phyloP scores from a whole-genome alignment of 2,888 invertebrate species.

The Tetrapedia diversipes region DNA sequence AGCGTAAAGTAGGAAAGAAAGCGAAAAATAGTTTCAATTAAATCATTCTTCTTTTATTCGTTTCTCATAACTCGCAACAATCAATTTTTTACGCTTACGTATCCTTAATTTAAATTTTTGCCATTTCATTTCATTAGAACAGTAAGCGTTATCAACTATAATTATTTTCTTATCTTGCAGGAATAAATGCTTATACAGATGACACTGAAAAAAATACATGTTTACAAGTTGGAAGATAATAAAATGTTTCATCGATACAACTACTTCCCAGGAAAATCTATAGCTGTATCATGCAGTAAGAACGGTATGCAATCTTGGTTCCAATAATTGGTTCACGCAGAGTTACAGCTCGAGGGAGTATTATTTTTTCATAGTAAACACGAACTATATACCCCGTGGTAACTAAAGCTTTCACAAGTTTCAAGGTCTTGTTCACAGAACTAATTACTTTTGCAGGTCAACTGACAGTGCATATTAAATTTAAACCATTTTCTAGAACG shows the following conservation, averaged over 20 bases:
- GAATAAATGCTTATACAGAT: constrained; percentile 4
- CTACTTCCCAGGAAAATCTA: neutral
- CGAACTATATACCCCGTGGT: constrained; percentile 5
- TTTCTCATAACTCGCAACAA: neutral
- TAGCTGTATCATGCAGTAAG: neutral
- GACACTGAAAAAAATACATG: neutral
- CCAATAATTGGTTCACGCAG: neutral
- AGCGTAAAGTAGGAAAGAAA: neutral
- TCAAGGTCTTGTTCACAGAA: constrained; percentile 43
- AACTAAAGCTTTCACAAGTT: constrained; percentile 23
- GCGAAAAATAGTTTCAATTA: neutral
- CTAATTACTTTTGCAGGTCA: constrained; percentile 31
- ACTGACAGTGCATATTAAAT: constrained; percentile 36
- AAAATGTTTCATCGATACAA: neutral
- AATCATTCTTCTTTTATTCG: neutral
- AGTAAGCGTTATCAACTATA: neutral
- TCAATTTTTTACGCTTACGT: neutral
- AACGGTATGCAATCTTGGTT: neutral
- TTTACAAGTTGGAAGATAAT: neutral
- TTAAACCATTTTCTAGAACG: constrained; percentile 48
- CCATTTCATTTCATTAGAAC: neutral
- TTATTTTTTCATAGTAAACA: constrained; percentile 32
- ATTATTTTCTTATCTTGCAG: neutral
- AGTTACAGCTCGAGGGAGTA: constrained; percentile 1
- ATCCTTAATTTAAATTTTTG: neutral